A percentile compares a stretch with the other conserved stretches of the same genome.
Conservation (phyloP, 64 coral and sea anemone genomes). For the Montipora capricornis region DNA sequence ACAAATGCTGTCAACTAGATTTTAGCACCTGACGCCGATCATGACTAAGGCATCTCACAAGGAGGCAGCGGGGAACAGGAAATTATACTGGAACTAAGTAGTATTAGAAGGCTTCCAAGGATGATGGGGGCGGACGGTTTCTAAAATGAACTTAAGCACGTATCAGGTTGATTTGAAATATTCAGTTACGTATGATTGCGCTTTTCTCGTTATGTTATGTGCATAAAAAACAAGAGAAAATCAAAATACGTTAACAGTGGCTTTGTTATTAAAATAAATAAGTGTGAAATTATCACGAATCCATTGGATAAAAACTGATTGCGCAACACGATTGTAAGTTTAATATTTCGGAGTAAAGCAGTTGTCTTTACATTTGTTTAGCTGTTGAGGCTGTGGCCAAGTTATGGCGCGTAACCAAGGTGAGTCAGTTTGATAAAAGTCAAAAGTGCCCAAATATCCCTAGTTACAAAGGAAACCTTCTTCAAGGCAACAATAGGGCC, state of each 20-base stretch:
- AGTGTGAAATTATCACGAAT: too few relatives aligned
- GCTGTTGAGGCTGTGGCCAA: neutral
- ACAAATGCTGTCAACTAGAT: too few relatives aligned
- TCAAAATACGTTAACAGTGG: neutral
- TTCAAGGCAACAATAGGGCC: too few relatives aligned
- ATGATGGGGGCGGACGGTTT: too few relatives aligned
- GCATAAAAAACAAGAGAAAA: neutral
- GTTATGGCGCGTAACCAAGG: slow-evolving; percentile 9
- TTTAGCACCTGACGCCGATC: too few relatives aligned
- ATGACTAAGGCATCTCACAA: too few relatives aligned
- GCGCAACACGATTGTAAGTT: neutral
- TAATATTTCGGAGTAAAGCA: neutral
- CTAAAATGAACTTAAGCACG: too few relatives aligned
- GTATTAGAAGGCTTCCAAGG: too few relatives aligned
- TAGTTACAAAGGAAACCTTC: neutral
- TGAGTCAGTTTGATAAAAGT: neutral
- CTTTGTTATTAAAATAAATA: slow-evolving; percentile 38
- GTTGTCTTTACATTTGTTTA: neutral
- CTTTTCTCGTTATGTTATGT: neutral
- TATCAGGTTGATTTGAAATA: too few relatives aligned
- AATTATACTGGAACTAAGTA: too few relatives aligned
- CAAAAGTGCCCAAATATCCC: neutral
- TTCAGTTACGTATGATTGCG: neutral
- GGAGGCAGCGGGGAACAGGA: too few relatives aligned
- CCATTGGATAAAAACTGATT: too few relatives aligned